These are phyloP conservation scores for Podarcis siculus DNA, from an alignment of 2,797 vertebrate genomes.

Conservation along the genomic window DNA sequence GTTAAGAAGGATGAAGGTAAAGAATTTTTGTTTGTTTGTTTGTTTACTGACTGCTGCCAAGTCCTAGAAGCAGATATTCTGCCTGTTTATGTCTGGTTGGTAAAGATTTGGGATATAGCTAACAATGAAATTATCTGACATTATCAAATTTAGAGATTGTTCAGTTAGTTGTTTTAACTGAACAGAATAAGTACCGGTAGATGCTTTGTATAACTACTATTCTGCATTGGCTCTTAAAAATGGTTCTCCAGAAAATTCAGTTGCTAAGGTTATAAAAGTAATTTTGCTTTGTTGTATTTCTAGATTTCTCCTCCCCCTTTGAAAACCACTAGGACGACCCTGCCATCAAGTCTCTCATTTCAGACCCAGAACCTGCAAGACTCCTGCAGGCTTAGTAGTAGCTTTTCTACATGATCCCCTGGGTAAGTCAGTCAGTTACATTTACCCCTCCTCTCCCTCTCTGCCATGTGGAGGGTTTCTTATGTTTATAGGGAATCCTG, in stretches of 20 bases:
- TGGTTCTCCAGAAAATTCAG: background rate
- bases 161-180: background rate
- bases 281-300: background rate
- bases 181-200: background rate
- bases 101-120: background rate
- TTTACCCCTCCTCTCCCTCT: too few species aligned
- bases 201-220: background rate
- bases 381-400: background rate
- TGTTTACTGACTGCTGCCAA: background rate
- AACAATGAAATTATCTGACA: background rate
- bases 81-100: background rate
- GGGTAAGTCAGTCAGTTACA: background rate
- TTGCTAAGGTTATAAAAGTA: background rate
- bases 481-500: too few species aligned
- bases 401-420: background rate
- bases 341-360: background rate
- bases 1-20: background rate
- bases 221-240: background rate
- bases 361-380: accelerated
- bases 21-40: background rate
- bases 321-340: background rate
- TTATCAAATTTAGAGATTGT: background rate
- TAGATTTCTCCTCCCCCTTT: background rate
- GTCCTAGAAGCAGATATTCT: background rate
- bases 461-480: too few species aligned